Evolutionary conservation across 2,113 vertebrate species (phyloP).

Genomic region (Clinocottus analis): DNA sequence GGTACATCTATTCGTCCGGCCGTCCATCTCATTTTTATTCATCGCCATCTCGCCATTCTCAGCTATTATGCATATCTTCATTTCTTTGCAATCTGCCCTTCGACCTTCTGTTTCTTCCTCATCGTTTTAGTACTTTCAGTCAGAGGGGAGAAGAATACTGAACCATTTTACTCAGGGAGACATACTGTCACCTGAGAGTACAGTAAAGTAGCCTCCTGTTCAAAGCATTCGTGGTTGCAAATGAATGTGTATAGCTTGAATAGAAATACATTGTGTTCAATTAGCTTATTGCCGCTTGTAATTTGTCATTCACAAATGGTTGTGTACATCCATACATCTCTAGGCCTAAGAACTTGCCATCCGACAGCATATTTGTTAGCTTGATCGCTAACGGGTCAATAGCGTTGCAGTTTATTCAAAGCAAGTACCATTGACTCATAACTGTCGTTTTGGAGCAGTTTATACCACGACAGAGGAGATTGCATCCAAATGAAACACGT

Average conservation of each 20-base stretch:
- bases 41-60: not conserved
- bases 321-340: not conserved
- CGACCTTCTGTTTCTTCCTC: slow-evolving; percentile 13
- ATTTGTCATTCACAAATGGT: not conserved
- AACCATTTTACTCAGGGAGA: not conserved
- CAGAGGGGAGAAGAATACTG: slow-evolving; percentile 1
- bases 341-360: not conserved
- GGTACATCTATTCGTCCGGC: not conserved
- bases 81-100: slow-evolving; percentile 42
- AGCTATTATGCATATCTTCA: slow-evolving; percentile 22
- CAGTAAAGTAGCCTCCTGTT: not conserved
- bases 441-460: not conserved
- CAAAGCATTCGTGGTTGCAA: not conserved
- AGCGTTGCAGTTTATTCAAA: not conserved
- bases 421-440: not conserved
- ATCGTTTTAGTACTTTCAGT: slow-evolving; percentile 30
- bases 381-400: not conserved
- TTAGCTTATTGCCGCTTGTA: not conserved
- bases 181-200: not conserved
- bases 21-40: slow-evolving; percentile 26
- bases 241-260: not conserved
- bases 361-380: not conserved
- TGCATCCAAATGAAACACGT: not conserved
- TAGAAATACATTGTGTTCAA: not conserved
- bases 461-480: not conserved